phyloP scores from a whole-genome alignment of 2,797 vertebrate species.

The Crenichthys baileyi region DNA sequence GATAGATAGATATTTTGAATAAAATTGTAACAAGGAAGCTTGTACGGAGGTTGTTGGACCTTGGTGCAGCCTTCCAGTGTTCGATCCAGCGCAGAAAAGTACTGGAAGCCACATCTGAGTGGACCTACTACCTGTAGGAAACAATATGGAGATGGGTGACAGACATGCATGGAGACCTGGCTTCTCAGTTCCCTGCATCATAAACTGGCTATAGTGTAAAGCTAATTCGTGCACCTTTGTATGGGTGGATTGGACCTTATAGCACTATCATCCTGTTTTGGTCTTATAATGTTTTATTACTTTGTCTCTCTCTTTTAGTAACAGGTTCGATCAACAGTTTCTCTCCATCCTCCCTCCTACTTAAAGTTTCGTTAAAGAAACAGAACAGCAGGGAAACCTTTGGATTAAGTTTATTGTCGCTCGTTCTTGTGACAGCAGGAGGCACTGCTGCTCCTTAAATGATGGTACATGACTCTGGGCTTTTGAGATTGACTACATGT shows the following conservation, averaged over 20 bases:
- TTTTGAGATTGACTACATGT: conserved; percentile 2
- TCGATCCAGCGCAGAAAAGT: not conserved
- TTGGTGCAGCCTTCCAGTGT: not conserved
- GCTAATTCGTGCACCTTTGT: conserved; percentile 8
- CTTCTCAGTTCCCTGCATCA: not conserved
- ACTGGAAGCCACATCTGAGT: not conserved
- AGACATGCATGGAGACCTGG: not conserved
- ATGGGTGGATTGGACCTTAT: conserved; percentile 7
- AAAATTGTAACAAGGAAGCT: not conserved
- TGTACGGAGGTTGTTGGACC: not conserved
- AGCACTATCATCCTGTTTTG: not conserved
- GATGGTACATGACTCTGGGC: not conserved
- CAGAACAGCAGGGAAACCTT: not conserved
- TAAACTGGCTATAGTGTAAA: not conserved
- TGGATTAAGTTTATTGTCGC: conserved; percentile 3
- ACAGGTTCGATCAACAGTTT: not conserved
- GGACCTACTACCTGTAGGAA: not conserved
- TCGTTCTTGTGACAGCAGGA: conserved; percentile 49
- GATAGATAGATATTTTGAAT: no score
- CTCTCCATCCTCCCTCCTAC: not conserved
- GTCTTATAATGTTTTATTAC: not conserved
- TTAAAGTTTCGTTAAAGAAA: conserved; percentile 20
- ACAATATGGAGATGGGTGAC: not conserved
- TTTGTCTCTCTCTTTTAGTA: not conserved
- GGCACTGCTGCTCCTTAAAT: conserved; percentile 42